phyloP scores from a whole-genome alignment of 2,888 invertebrate genomes.

The Camptogramma bilineatum region DNA sequence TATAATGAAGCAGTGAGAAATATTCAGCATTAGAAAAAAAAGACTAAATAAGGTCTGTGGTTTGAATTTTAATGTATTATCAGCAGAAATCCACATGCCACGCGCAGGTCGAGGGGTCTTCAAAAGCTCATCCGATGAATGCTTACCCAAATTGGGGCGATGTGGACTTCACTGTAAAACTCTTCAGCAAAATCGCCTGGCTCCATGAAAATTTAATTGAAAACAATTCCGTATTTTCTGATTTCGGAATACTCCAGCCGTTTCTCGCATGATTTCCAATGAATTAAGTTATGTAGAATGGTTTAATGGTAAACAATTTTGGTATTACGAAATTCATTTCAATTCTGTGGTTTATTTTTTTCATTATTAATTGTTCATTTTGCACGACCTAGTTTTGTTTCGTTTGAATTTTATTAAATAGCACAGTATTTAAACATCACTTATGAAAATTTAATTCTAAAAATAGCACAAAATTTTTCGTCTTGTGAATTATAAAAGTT shows the following conservation, averaged over 20 bases:
- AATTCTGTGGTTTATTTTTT: not conserved
- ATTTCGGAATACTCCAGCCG: not conserved
- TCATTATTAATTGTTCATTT: too few relatives aligned
- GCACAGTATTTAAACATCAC: too few relatives aligned
- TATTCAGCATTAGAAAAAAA: too few relatives aligned
- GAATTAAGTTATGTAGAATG: not conserved
- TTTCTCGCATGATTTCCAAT: not conserved
- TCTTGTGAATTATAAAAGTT: too few relatives aligned
- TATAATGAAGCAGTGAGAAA: too few relatives aligned
- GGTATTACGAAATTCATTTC: not conserved
- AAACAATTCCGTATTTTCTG: slow-evolving; percentile 25
- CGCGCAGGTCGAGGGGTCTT: slow-evolving; percentile 22
- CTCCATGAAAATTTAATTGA: slow-evolving; percentile 48
- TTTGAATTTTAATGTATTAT: slow-evolving; percentile 11
- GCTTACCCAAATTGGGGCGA: slow-evolving; percentile 51
- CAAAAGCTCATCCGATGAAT: slow-evolving; percentile 38
- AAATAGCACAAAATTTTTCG: too few relatives aligned
- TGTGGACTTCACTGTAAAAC: slow-evolving; percentile 44
- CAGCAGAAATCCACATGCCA: slow-evolving; percentile 27
- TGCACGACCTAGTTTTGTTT: too few relatives aligned
- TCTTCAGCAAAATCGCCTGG: slow-evolving; percentile 51
- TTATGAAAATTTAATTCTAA: too few relatives aligned
- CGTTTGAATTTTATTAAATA: too few relatives aligned
- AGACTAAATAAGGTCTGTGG: too few relatives aligned
- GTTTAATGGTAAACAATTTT: not conserved